Evolutionary conservation across 2,888 invertebrate genomes (phyloP).

Genomic region (Corbicula japonica): DNA sequence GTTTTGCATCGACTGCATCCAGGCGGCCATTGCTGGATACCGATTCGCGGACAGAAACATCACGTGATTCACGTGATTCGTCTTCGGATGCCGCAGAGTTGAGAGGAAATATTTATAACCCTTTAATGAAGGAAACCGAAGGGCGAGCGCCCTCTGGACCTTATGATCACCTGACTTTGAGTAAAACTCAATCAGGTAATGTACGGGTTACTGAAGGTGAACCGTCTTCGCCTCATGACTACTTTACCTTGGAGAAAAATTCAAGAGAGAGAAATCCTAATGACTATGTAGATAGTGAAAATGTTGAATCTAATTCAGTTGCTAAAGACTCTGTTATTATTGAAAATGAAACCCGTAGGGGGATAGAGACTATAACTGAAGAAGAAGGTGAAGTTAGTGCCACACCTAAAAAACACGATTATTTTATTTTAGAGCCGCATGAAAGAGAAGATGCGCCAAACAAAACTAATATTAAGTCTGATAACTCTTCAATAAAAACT

Average conservation of each 20-base stretch:
- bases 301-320: constrained; percentile 25
- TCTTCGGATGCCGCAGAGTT: constrained; percentile 33
- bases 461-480: constrained; percentile 2
- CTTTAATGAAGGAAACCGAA: constrained; percentile 43
- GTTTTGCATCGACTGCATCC: constrained; percentile 58
- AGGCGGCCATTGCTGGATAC: constrained; percentile 55
- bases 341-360: constrained; percentile 44
- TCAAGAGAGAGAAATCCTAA: neutral
- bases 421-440: constrained; percentile 64
- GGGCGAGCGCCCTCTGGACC: constrained; percentile 51
- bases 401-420: constrained; percentile 55
- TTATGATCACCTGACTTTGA: constrained; percentile 53
- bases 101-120: constrained; percentile 60
- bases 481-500: constrained; percentile 14
- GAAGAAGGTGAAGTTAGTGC: constrained; percentile 30
- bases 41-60: constrained; percentile 43
- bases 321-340: constrained; percentile 28
- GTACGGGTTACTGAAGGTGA: neutral
- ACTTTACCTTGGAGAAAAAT: constrained; percentile 54
- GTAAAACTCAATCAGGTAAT: constrained; percentile 30
- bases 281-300: constrained; percentile 13
- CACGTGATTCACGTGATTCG: constrained; percentile 22
- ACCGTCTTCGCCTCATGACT: constrained; percentile 59
- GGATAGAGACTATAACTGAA: constrained; percentile 33
- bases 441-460: constrained; percentile 24